These are phyloP conservation scores for Synergus itoensis DNA, from an alignment of 2,888 invertebrate species.

Conservation along the genomic window DNA sequence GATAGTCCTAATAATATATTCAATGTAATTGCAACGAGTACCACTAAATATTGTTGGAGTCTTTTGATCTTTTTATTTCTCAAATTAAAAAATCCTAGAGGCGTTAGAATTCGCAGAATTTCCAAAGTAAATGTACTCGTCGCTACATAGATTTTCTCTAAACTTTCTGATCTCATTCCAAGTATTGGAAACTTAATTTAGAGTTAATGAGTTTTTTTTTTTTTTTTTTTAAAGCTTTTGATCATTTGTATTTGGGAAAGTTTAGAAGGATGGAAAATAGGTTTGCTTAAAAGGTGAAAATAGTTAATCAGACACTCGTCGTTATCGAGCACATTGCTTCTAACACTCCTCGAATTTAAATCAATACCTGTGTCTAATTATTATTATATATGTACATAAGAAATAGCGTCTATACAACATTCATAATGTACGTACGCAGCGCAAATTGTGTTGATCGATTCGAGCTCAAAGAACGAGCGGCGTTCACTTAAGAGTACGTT, in stretches of 20 bases:
- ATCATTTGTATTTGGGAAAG: neutral
- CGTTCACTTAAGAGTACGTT: neutral
- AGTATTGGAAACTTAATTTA: constrained; percentile 23
- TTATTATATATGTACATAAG: constrained; percentile 41
- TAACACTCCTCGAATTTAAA: constrained; percentile 21
- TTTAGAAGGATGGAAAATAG: constrained; percentile 13
- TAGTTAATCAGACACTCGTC: constrained; percentile 1
- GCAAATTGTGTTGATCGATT: constrained; percentile 36
- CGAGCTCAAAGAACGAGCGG: constrained; percentile 4
- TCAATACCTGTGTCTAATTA: constrained; percentile 40
- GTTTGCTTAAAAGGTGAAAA: neutral
- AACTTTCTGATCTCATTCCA: constrained; percentile 22
- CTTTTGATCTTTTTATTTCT: constrained; percentile 10
- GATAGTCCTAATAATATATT: constrained; percentile 3
- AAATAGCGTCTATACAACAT: constrained; percentile 28
- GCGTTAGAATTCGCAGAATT: constrained; percentile 41
- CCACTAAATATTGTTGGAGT: constrained; percentile 9
- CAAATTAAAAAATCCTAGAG: constrained; percentile 4
- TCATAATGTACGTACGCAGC: constrained; percentile 21
- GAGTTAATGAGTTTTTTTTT: neutral
- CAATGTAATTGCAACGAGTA: constrained; percentile 17
- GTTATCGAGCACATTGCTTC: neutral
- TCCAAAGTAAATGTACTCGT: constrained; percentile 39
- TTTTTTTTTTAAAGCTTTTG: neutral
- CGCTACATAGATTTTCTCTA: constrained; percentile 39